Evolutionary conservation across 2,797 vertebrate genomes (phyloP).

Genomic region (Clangula hyemalis): DNA sequence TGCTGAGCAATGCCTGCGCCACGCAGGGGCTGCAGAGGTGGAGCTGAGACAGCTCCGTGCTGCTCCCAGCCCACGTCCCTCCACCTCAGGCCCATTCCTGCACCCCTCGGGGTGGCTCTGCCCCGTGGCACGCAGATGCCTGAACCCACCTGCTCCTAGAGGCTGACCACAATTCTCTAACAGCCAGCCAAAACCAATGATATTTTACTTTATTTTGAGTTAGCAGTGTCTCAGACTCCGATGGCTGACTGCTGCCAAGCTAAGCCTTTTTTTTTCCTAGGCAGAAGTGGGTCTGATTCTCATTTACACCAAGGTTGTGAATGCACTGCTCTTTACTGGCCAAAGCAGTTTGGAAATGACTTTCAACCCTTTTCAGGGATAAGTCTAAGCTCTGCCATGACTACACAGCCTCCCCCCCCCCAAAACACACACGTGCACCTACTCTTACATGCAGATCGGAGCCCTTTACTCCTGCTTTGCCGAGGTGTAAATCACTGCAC

Average conservation of each 20-base stretch:
- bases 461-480: background rate
- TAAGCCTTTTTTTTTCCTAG: background rate
- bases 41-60: accelerated
- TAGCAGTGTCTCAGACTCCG: background rate
- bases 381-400: background rate
- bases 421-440: background rate
- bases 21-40: background rate
- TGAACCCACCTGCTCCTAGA: background rate
- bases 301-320: accelerated
- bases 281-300: background rate
- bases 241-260: accelerated
- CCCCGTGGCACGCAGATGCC: background rate
- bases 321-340: accelerated
- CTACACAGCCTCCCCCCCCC: accelerated
- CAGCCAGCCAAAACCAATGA: background rate
- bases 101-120: background rate
- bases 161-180: background rate
- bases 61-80: accelerated
- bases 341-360: background rate
- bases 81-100: background rate
- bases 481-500: background rate
- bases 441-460: background rate
- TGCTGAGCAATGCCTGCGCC: slow-evolving; percentile 39
- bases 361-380: background rate
- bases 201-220: background rate